Evolutionary conservation across 2,888 invertebrate species (phyloP).

Genomic region (Euplagia quadripunctaria): DNA sequence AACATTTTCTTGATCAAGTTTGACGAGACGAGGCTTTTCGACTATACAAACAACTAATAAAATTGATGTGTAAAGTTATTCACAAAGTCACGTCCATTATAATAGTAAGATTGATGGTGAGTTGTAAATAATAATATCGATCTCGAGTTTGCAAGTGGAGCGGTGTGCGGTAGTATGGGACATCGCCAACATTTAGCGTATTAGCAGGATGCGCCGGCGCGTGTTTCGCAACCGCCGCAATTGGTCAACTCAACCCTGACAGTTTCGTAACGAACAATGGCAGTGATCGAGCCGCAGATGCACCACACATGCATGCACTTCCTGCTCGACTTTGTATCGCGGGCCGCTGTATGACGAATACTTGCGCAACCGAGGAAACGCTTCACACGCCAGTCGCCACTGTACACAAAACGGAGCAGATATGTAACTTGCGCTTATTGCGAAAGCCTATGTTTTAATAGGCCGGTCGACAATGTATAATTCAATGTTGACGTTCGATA

Average conservation of each 20-base stretch:
- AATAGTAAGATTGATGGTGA: slow-evolving; percentile 37
- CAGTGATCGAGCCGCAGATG: slow-evolving; percentile 79
- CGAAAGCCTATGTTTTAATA: slow-evolving; percentile 72
- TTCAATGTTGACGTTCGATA: slow-evolving; percentile 60
- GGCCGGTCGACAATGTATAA: slow-evolving; percentile 67
- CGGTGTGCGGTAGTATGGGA: slow-evolving; percentile 63
- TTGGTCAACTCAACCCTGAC: slow-evolving; percentile 87
- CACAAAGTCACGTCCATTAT: slow-evolving; percentile 27
- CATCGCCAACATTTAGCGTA: slow-evolving; percentile 83
- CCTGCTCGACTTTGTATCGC: slow-evolving; percentile 83
- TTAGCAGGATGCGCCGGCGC: slow-evolving; percentile 80
- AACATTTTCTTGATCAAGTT: slow-evolving; percentile 75
- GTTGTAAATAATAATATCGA: slow-evolving; percentile 26
- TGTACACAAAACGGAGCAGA: slow-evolving; percentile 70
- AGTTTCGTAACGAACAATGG: slow-evolving; percentile 85
- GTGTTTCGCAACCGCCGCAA: slow-evolving; percentile 77
- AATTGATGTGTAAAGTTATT: neutral
- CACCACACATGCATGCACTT: slow-evolving; percentile 85
- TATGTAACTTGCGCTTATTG: slow-evolving; percentile 69
- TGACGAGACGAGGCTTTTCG: slow-evolving; percentile 49
- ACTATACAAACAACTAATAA: slow-evolving; percentile 18
- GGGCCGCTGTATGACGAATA: slow-evolving; percentile 68
- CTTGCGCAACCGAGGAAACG: slow-evolving; percentile 80
- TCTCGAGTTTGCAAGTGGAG: slow-evolving; percentile 37
- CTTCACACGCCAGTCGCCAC: slow-evolving; percentile 67